Base-by-base conservation (phyloP, 2,113 vertebrate species). In the Vulpes vulpes region DNA sequence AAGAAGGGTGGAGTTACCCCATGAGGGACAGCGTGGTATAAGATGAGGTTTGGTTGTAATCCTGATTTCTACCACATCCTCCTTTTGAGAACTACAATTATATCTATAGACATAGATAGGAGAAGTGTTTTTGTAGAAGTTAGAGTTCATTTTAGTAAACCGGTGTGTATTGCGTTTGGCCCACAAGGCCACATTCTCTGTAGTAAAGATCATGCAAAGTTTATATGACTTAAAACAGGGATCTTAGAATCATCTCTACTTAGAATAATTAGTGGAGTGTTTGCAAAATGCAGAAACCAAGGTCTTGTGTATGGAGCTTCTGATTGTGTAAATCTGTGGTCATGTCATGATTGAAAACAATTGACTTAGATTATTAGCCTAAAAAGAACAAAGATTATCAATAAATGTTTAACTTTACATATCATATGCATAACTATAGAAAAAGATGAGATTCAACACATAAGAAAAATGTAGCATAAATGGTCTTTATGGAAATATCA, bases 21-120 rank as follows among this genome's bases (percentile, higher is more conserved):
- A 1, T 0, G 25, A 43, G 11, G 23, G 23, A 20, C 14, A 4
- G 10, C 11, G 20, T 3, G 23, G 22, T 2, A 15, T 51, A 19
- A 59, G 88, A 73, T 49, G 38, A 8, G 20, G 2, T 78, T 15
- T 32, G 16, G 11, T 2, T 32, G 27, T 1, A 25, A 11, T 53
- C 14, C 76, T 20, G 23, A 22, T 27, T 57, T 53, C 64, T 38
- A 49, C 92, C 65, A 38, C 14, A n/a, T 17, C 51, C 35, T n/a
- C 69, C 35, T 88, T 74, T 38, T 80, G 23, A 49, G 14, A 16
- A n/a, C 38, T 30, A 60, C 4, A 53, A 57, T 69, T 71, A 53
- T 43, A 62, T 51, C 22, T 76, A 38, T 3, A 17, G 2, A 74
- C 8, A 59, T 2, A 89, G 19, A 43, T 74, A 83, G 11, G 27